phyloP scores from a whole-genome alignment of 2,113 vertebrate species.

The Rhinogobius similis region DNA sequence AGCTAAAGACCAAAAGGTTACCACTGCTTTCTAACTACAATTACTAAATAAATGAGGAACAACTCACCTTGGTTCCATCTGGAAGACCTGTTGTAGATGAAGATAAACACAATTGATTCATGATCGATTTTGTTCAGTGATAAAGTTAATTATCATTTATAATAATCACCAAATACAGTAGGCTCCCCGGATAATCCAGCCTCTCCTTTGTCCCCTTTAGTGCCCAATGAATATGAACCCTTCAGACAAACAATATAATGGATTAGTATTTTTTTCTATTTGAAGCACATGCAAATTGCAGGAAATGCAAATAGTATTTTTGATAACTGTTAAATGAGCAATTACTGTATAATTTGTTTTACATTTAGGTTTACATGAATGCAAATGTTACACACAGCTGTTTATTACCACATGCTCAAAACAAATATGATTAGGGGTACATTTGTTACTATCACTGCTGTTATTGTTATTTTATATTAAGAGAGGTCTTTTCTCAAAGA shows the following conservation, averaged over 20 bases:
- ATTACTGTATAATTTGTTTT: background rate
- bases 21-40: background rate
- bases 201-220: slow-evolving; percentile 91
- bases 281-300: background rate
- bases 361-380: background rate
- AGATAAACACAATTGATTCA: background rate
- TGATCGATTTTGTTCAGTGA: background rate
- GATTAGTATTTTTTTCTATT: background rate
- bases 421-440: background rate
- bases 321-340: background rate
- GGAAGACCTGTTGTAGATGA: slow-evolving; percentile 22
- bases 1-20: background rate
- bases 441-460: background rate
- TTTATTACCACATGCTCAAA: slow-evolving; percentile 32
- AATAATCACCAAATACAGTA: slow-evolving; percentile 49
- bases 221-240: slow-evolving; percentile 32
- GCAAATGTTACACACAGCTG: slow-evolving; percentile 26
- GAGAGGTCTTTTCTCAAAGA: background rate
- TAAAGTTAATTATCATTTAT: background rate
- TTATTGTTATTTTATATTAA: background rate
- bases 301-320: background rate
- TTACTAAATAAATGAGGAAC: too few species aligned
- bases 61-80: slow-evolving; percentile 57
- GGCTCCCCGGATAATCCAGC: slow-evolving; percentile 81
- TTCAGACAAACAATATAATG: slow-evolving; percentile 28